Percentiles rank a stretch among this genome's conserved stretches.
Evolutionary conservation across 2,797 vertebrate species (phyloP).

Genomic region (Heteromormyrus szaboi): DNA sequence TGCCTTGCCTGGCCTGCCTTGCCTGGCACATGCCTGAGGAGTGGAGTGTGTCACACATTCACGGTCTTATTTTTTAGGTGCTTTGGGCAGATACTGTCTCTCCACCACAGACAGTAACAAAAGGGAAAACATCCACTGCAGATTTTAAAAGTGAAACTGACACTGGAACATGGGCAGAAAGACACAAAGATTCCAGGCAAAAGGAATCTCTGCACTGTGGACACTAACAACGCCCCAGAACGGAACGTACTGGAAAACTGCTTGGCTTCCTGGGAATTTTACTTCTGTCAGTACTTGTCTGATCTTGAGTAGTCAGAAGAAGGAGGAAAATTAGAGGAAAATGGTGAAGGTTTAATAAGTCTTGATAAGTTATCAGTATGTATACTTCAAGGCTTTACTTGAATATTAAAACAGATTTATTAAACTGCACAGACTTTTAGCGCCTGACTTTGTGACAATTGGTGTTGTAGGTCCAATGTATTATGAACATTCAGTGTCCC

Average conservation of each 20-base stretch:
- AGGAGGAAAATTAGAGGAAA: not conserved
- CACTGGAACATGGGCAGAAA: not conserved
- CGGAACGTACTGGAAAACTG: not conserved
- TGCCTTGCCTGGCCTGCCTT: constrained; percentile 11
- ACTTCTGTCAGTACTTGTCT: not conserved
- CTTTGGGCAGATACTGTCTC: not conserved
- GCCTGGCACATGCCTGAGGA: not conserved
- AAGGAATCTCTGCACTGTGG: constrained; percentile 9
- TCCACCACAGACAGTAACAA: not conserved
- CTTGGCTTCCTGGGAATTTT: constrained; percentile 10
- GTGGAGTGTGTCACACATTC: not conserved
- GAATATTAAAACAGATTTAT: not conserved
- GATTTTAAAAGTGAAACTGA: not conserved
- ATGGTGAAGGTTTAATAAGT: not conserved
- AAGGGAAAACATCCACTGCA: not conserved
- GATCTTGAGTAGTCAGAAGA: not conserved
- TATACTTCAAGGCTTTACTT: constrained; percentile 1
- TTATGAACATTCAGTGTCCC: not conserved
- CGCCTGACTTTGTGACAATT: not conserved
- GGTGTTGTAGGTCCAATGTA: not conserved
- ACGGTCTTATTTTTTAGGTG: not conserved
- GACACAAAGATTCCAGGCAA: not conserved
- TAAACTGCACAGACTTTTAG: not conserved
- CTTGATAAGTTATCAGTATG: constrained; percentile 13
- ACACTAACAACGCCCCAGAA: not conserved